Conservation (phyloP, 2,888 invertebrate species). For the Alsophila aescularia region DNA sequence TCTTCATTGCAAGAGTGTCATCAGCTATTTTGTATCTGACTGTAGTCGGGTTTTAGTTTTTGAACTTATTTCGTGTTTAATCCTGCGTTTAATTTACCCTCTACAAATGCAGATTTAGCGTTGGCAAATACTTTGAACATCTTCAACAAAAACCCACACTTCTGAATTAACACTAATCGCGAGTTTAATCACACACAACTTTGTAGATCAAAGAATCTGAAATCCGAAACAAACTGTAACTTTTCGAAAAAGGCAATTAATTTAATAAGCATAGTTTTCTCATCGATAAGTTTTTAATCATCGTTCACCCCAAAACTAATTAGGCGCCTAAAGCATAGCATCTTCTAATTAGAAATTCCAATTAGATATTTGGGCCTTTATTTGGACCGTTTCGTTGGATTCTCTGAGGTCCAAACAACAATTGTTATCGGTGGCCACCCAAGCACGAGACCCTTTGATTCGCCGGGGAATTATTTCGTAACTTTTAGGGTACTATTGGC, state of each 20-base stretch:
- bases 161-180: no score
- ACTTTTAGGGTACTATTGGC: slow-evolving; percentile 34
- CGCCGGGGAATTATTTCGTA: slow-evolving; percentile 62
- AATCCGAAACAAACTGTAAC: slow-evolving; percentile 1
- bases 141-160: no score
- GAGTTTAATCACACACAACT: background rate
- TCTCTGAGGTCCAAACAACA: slow-evolving; percentile 72
- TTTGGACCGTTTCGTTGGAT: slow-evolving; percentile 44
- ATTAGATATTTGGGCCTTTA: slow-evolving; percentile 72
- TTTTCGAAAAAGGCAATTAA: slow-evolving; percentile 13
- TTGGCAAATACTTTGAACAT: no score
- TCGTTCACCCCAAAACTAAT: slow-evolving; percentile 66
- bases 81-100: no score
- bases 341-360: slow-evolving; percentile 81
- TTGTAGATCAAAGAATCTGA: slow-evolving; percentile 1
- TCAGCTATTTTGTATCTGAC: no score
- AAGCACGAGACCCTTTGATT: slow-evolving; percentile 68
- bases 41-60: no score
- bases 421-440: slow-evolving; percentile 76
- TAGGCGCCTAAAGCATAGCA: slow-evolving; percentile 51
- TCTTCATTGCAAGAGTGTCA: no score
- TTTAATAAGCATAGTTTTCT: slow-evolving; percentile 33
- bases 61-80: no score
- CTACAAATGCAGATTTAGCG: no score
- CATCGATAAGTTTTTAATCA: slow-evolving; percentile 49